Percentiles rank a stretch among this genome's conserved stretches.
Evolutionary conservation across 64 coral and sea anemone species (phyloP).

Genomic region (Platygyra sinensis): DNA sequence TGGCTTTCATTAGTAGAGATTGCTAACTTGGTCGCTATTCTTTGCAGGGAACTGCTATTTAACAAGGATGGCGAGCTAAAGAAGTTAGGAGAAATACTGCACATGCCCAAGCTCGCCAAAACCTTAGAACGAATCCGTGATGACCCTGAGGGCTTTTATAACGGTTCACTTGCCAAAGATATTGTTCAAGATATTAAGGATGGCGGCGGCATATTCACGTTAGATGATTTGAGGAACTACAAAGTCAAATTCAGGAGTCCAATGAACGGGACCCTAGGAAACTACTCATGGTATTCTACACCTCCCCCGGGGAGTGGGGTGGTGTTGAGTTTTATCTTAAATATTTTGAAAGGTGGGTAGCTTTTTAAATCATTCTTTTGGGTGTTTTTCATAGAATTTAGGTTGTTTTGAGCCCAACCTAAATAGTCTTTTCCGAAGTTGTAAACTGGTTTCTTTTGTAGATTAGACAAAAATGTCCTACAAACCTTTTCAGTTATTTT

Average conservation of each 20-base stretch:
- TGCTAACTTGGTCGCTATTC: no score
- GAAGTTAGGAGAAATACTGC: conserved; percentile 73
- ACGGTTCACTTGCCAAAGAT: conserved; percentile 50
- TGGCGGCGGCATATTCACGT: conserved; percentile 73
- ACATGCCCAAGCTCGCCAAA: conserved; percentile 75
- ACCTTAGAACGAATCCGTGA: conserved; percentile 66
- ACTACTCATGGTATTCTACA: conserved; percentile 76
- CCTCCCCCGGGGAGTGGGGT: conserved; percentile 96
- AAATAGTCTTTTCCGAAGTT: no score
- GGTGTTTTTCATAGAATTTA: no score
- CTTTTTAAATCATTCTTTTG: not conserved
- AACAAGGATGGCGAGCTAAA: conserved; percentile 65
- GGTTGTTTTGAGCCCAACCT: no score
- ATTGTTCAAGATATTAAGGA: conserved; percentile 81
- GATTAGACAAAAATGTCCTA: no score
- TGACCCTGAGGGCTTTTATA: conserved; percentile 57
- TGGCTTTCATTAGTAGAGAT: no score
- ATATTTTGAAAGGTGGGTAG: conserved; percentile 93
- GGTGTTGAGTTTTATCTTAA: conserved; percentile 81
- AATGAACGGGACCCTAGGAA: conserved; percentile 62
- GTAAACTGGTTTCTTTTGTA: no score
- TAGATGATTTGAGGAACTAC: conserved; percentile 90
- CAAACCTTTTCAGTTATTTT: no score
- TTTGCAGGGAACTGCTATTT: conserved; percentile 32
- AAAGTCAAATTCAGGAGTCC: conserved; percentile 75